phyloP scores from a whole-genome alignment of 2,888 invertebrate genomes.

The Pseudococcus longispinus region DNA sequence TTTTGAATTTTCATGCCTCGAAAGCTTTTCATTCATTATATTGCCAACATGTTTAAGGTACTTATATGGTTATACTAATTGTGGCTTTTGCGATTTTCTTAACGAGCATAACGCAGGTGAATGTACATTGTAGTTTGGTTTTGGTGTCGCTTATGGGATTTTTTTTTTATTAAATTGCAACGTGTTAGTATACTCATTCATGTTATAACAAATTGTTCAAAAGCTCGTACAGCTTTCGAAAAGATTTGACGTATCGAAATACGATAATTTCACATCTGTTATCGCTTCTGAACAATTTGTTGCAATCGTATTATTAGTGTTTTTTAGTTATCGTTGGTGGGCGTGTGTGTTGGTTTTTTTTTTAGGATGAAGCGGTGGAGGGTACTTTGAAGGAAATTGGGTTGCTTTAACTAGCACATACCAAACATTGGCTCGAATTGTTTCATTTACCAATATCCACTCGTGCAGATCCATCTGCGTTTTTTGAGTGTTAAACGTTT shows the following conservation, averaged over 20 bases:
- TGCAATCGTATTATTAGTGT: conserved; percentile 47
- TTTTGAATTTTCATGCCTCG: background rate
- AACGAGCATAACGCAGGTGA: conserved; percentile 5
- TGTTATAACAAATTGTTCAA: conserved; percentile 28
- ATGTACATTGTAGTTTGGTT: conserved; percentile 38
- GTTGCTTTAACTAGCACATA: conserved; percentile 71
- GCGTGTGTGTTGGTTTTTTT: conserved; percentile 58
- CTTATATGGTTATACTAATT: background rate
- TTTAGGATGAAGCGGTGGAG: conserved; percentile 91
- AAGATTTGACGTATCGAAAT: background rate
- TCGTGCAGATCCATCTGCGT: conserved; percentile 32
- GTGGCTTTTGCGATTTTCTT: conserved; percentile 1
- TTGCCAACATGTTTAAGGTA: background rate
- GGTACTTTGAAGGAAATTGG: conserved; percentile 93
- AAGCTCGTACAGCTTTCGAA: background rate
- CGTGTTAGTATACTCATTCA: background rate
- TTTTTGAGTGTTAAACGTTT: conserved; percentile 28
- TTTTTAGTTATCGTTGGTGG: conserved; percentile 53
- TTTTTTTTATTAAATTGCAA: background rate
- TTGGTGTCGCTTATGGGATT: conserved; percentile 14
- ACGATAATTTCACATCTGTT: background rate
- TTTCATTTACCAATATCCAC: conserved; percentile 23
- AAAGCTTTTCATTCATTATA: background rate
- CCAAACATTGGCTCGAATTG: conserved; percentile 31
- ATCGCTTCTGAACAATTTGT: conserved; percentile 30